A percentile compares a stretch with the other conserved stretches of the same genome.
phyloP scores from a whole-genome alignment of 2,113 vertebrate genomes.

The Chloropsis hardwickii region DNA sequence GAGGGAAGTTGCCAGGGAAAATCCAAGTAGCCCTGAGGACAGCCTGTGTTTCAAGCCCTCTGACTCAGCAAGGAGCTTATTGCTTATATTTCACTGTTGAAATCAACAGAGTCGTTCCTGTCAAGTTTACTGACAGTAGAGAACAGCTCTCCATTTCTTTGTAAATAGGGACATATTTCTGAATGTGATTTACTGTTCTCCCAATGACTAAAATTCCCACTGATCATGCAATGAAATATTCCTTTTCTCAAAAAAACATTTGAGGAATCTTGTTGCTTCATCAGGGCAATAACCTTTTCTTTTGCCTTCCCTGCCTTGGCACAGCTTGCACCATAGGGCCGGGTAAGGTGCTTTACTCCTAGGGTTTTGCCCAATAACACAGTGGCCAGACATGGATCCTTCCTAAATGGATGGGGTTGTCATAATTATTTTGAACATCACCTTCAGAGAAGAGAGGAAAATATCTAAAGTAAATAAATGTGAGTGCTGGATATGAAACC shows the following conservation, averaged over 20 bases:
- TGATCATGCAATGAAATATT: background rate
- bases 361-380: background rate
- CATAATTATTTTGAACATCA: background rate
- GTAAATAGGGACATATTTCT: background rate
- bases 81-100: background rate
- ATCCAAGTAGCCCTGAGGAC: background rate
- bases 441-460: background rate
- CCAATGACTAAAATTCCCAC: background rate
- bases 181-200: background rate
- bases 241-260: background rate
- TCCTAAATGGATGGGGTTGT: background rate
- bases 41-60: background rate
- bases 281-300: background rate
- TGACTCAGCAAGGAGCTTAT: background rate
- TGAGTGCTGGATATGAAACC: background rate
- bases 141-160: background rate
- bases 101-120: background rate
- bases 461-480: background rate
- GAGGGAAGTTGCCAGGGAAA: conserved; percentile 29
- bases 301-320: background rate
- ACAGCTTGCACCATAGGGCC: background rate
- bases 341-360: background rate
- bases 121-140: background rate
- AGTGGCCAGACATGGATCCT: background rate
- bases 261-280: background rate